These are phyloP conservation scores for Meandrusa payeni DNA, from an alignment of 2,888 invertebrate species.

Conservation along the genomic window DNA sequence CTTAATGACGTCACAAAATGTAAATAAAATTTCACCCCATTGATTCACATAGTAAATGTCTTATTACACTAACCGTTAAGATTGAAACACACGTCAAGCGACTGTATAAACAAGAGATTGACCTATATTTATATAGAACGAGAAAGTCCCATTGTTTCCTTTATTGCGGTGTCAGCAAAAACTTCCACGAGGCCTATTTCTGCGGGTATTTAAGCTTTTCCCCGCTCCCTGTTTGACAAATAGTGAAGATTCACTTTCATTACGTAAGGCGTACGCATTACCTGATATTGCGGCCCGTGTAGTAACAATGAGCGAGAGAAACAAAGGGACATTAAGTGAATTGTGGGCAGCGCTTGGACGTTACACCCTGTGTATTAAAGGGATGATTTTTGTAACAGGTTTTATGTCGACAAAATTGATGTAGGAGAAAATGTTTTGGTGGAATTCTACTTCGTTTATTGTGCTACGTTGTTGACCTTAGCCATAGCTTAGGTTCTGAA, in stretches of 20 bases:
- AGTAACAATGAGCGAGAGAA: slow-evolving; percentile 45
- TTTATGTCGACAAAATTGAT: background rate
- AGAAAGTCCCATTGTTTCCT: slow-evolving; percentile 31
- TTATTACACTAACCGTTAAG: too few species aligned
- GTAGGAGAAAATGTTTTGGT: too few species aligned
- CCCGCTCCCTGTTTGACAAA: slow-evolving; percentile 48
- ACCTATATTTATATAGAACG: slow-evolving; percentile 52
- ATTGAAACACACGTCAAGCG: slow-evolving; percentile 23
- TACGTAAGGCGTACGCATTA: slow-evolving; percentile 45
- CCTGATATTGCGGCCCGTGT: slow-evolving; percentile 46
- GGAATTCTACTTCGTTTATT: too few species aligned
- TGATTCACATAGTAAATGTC: too few species aligned
- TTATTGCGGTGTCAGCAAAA: slow-evolving; percentile 60
- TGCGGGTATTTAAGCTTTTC: slow-evolving; percentile 29
- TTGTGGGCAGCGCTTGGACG: slow-evolving; percentile 30
- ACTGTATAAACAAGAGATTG: slow-evolving; percentile 53
- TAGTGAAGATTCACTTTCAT: slow-evolving; percentile 61
- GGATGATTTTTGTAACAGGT: slow-evolving; percentile 5
- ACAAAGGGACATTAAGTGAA: slow-evolving; percentile 39
- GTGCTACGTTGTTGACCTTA: too few species aligned
- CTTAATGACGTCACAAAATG: too few species aligned
- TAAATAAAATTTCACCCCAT: too few species aligned
- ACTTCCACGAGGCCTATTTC: slow-evolving; percentile 46
- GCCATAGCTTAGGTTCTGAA: too few species aligned
- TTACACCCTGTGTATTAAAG: slow-evolving; percentile 3